Conservation (phyloP, 2,113 vertebrate species). For the Scartelaos histophorus region DNA sequence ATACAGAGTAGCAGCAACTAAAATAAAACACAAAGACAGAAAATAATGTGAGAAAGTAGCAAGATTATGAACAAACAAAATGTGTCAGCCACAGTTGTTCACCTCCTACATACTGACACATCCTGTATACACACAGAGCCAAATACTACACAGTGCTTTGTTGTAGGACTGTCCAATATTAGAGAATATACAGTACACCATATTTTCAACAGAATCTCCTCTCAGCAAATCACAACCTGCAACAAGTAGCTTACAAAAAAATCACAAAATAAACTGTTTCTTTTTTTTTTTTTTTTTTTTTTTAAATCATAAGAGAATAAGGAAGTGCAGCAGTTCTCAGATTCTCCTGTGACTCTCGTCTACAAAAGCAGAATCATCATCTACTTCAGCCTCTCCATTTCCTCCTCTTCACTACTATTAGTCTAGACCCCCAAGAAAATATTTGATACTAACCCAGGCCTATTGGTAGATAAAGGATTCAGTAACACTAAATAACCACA, state of each 20-base stretch:
- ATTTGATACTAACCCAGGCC: no score
- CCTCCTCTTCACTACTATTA: neutral
- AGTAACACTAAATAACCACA: no score
- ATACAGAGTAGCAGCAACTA: conserved; percentile 63
- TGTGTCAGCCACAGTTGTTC: conserved; percentile 5
- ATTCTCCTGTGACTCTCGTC: neutral
- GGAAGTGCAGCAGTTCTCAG: no score
- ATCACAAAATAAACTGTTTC: neutral
- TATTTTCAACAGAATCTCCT: neutral
- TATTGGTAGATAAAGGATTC: no score
- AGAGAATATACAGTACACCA: neutral
- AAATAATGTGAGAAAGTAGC: neutral
- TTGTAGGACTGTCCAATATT: neutral
- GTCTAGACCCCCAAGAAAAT: no score
- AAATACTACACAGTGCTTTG: neutral
- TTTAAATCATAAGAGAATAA: no score
- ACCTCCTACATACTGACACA: conserved; percentile 4
- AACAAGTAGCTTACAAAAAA: no score
- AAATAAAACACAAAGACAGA: neutral
- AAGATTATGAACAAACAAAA: neutral
- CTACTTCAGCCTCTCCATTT: neutral
- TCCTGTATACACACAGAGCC: neutral
- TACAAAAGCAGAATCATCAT: neutral
- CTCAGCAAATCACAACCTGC: no score
- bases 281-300: neutral